Base-by-base conservation (phyloP, 2,888 invertebrate species). In the Selenia dentaria region DNA sequence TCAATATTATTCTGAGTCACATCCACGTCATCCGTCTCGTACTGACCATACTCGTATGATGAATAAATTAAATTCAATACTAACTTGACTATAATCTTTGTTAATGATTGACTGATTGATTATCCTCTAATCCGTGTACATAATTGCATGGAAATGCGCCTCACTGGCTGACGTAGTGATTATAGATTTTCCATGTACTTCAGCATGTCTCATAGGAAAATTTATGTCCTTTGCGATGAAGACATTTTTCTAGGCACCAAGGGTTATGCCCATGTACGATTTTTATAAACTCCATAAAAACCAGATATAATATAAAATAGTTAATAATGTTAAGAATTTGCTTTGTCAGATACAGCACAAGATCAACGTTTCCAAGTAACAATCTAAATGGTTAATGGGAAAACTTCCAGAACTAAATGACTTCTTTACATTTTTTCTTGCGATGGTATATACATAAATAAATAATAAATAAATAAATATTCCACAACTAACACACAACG, bases 1-100 rank as follows among this genome's bases (percentile, higher is more conserved):
- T n/a, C n/a, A n/a, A n/a, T 18, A 18, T 18, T 18, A 18, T 2
- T 18, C 18, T 18, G 18, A 18, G 6, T 18, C 18, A 18, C 18
- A n/a, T n/a, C n/a, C n/a, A n/a, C n/a, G n/a, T n/a, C n/a, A n/a
- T n/a, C n/a, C n/a, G 25, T 35, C 13, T 20, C 6, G 45, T 29
- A 31, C 29, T 31, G 39, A 35, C 45, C 39, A 34, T 34, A 45
- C 33, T 34, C 16, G 27, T 16, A 18, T 24, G 28, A 25, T 35
- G 29, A 9, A 46, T 31, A 8, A n/a, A 33, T 34, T 25, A 34
- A 12, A 42, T 8, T 16, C n/a, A 24, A 14, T 22, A 13, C 18
- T 24, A 18, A 35, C 6, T 13, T 26, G 6, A 35, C 13, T 25
- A 8, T 25, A 6, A 44, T 36, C 35, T 35, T 2, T 20, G 20